Base-by-base conservation (phyloP, 2,113 vertebrate genomes). In the Mus pahari region DNA sequence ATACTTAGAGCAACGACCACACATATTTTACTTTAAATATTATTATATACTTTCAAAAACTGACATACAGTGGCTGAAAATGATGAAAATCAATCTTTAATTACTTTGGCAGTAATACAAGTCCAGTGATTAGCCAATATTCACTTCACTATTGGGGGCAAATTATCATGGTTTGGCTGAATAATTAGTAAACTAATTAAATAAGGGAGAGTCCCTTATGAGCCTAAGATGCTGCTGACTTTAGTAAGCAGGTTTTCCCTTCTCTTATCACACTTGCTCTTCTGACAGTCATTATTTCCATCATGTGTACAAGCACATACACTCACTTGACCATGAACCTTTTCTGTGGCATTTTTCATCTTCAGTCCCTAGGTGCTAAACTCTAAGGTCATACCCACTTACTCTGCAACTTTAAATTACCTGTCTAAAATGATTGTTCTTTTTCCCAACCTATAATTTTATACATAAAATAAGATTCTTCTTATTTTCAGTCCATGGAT, bases 171-270 rank as follows among this genome's bases (percentile, higher is more conserved):
- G 1, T 68, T 70, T 86, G 68, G 71, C 3, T 20, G 16, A 86
- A 75, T 75, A 93, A 68, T 90, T 70, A 87, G 48, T 48, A 78
- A 94, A 84, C 9, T 66, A 73, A 71, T 84, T 31, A 95, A 53
- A 42, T 64, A 68, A 86, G 62, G 22, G 33, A 12, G 42, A 64
- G 7, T 86, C 39, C 8, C 16, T 12, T 26, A 28, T 70, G 24
- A 16, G 90, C 45, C 42, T 53, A 31, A 78, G 33, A 17, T 14
- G 33, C 8, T 5, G 12, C 3, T 77, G 10, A 14, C 13, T n/a
- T n/a, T 48, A 42, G 86, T 55, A 9, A 55, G 22, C 11, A 26
- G 3, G n/a, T 50, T 58, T 50, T 33, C 4, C 33, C 45, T 73
- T 68, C 36, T 62, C 39, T 75, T 53, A 48, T 1, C 17, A 62